Base-by-base conservation (phyloP, 2,113 vertebrate species). In the Ophiodon elongatus region DNA sequence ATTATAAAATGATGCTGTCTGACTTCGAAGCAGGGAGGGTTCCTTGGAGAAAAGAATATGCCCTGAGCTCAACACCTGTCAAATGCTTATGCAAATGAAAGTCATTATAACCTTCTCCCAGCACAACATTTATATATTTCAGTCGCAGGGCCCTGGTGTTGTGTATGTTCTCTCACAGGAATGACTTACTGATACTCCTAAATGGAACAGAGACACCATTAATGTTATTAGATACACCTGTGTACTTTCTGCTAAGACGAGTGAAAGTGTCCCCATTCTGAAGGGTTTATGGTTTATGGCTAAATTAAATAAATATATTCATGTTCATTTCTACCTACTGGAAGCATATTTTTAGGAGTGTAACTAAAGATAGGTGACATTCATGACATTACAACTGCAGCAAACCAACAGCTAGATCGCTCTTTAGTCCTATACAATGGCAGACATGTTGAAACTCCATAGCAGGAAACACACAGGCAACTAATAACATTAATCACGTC, bases 41-140 rank as follows among this genome's bases (percentile, higher is more conserved):
- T 70, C 50, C 35, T 21, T 68, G 67, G 73, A 83, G 81, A 85
- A 71, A 71, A 25, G 68, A 85, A 73, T 50, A 70, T 37, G 74
- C 54, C 76, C 82, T 41, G 62, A 90, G 82, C 80, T 66, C 54
- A 90, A 77, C 81, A 86, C 81, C 84, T 91, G 91, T 89, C 89
- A 84, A 79, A 80, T 72, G 72, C 74, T 80, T 60, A 88, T 65
- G 76, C 75, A 87, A 89, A 91, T 78, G 77, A 57, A 69, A 84
- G 77, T 37, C 39, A 79, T 74, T 83, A 75, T 27, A 56, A 41
- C 35, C 27, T 67, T 65, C 63, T 83, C 33, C 47, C 67, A 60
- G 70, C 75, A 80, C 68, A 78, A 84, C 47, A 72, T 80, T 76
- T 79, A 35, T 54, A 10, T 47, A 33, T 45, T 73, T 68, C 17